phyloP scores from a whole-genome alignment of 2,113 vertebrate species.

The Notothenia coriiceps region DNA sequence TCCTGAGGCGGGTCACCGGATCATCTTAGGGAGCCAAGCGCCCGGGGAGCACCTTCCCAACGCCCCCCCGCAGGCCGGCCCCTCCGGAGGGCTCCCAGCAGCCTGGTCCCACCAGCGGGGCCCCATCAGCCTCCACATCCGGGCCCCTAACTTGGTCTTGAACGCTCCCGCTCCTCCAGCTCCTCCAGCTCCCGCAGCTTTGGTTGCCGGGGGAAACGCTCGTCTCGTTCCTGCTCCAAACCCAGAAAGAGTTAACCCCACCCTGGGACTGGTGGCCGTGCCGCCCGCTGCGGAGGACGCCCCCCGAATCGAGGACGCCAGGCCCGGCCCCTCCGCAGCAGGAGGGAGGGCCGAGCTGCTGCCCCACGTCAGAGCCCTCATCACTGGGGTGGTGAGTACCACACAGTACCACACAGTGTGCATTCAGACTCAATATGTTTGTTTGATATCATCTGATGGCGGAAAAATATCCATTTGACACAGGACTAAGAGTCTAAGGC shows the following conservation, averaged over 20 bases:
- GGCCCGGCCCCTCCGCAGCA: constrained; percentile 82
- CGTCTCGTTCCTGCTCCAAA: constrained; percentile 33
- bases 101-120: neutral
- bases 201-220: constrained; percentile 35
- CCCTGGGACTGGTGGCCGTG: constrained; percentile 18
- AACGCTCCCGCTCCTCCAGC: constrained; percentile 33
- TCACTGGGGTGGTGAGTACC: constrained; percentile 82
- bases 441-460: no score
- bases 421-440: no score
- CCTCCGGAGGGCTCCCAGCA: neutral
- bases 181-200: constrained; percentile 25
- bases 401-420: neutral
- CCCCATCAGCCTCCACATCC: neutral
- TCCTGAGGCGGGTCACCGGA: constrained; percentile 74
- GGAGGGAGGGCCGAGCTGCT: constrained; percentile 52
- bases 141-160: constrained; percentile 23
- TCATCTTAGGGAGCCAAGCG: constrained; percentile 75
- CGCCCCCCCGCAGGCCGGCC: constrained; percentile 41
- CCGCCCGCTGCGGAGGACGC: constrained; percentile 65
- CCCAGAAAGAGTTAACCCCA: constrained; percentile 43
- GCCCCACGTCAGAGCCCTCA: constrained; percentile 60
- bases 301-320: constrained; percentile 74
- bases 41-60: constrained; percentile 39
- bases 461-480: no score
- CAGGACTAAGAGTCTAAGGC: no score